Base-by-base conservation (phyloP, 2,888 invertebrate species). In the Taphrorychus bicolor region DNA sequence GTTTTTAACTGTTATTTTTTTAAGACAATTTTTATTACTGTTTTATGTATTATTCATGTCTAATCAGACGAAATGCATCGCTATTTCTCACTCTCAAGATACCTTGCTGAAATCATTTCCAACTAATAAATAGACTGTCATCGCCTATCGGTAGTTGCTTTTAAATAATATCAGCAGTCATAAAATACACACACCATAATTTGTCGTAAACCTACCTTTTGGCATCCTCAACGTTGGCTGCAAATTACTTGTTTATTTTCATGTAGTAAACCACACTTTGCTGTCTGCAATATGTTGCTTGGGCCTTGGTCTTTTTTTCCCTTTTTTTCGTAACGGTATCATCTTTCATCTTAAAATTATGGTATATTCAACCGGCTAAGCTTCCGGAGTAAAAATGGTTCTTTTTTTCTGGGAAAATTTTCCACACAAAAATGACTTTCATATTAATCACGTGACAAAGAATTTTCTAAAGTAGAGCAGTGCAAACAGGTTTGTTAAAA, bases 271-370 rank as follows among this genome's bases (percentile, higher is more conserved):
- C 42, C 60, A 60, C 53, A 19, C 40, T 48, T 32, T 19, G 40
- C 45, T 16, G 45, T 52, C 41, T 52, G 52, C 60, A 60, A 52
- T 60, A 60, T 60, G 60, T 60, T 60, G 41, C 41, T 22, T 32
- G 41, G 14, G 41, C 32, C 41, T 21, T 24, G 45, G 32, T 45
- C 19, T 59, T 60, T 60, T 60, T 53, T 7, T n/a, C n/a, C 2
- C 45, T 17, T 52, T 60, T 60, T 60, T 32, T 52, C 22, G 21
- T 60, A 60, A 40, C 60, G 60, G 60, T 49, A 60, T 60, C 42
- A 41, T 18, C 14, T 60, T 60, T 60, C 52, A 60, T 60, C 53
- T 40, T 60, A 52, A 60, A 60, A 51, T 60, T 5, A 41, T 53
- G 42, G 14, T 60, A 52, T 49, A 22, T n/a, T n/a, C 41, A 60